A percentile compares a stretch with the other conserved stretches of the same genome.
phyloP scores from a whole-genome alignment of 2,888 invertebrate genomes.

The Coecobrya sp. region DNA sequence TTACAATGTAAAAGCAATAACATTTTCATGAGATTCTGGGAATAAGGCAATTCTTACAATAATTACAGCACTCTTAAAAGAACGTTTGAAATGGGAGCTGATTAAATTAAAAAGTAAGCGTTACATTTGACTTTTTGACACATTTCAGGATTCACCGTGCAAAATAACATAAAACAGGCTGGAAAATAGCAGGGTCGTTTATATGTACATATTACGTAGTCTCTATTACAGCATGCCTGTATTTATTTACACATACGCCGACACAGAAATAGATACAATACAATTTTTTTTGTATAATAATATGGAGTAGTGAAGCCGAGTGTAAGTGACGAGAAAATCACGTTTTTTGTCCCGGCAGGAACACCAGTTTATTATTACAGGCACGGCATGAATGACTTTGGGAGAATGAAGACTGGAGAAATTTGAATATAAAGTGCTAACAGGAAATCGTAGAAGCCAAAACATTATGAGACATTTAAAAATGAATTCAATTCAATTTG shows the following conservation, averaged over 20 bases:
- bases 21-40: background rate
- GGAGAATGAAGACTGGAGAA: constrained; percentile 31
- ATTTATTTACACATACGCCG: too few relatives aligned
- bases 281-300: background rate
- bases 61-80: background rate
- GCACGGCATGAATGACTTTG: background rate
- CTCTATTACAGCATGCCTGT: too few relatives aligned
- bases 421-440: constrained; percentile 60
- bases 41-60: background rate
- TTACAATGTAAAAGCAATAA: constrained; percentile 43
- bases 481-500: constrained; percentile 87
- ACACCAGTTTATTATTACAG: constrained; percentile 41
- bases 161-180: background rate
- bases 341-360: background rate
- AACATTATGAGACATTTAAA: constrained; percentile 84
- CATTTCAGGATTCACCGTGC: background rate
- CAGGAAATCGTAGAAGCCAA: constrained; percentile 59
- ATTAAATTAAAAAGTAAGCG: constrained; percentile 23
- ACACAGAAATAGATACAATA: background rate
- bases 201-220: too few relatives aligned
- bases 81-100: background rate
- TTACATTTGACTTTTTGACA: background rate
- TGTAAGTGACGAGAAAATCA: constrained; percentile 15
- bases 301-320: background rate
- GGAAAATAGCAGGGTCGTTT: background rate